Evolutionary conservation across 2,797 vertebrate species (phyloP).

Genomic region (Heliangelus exortis): DNA sequence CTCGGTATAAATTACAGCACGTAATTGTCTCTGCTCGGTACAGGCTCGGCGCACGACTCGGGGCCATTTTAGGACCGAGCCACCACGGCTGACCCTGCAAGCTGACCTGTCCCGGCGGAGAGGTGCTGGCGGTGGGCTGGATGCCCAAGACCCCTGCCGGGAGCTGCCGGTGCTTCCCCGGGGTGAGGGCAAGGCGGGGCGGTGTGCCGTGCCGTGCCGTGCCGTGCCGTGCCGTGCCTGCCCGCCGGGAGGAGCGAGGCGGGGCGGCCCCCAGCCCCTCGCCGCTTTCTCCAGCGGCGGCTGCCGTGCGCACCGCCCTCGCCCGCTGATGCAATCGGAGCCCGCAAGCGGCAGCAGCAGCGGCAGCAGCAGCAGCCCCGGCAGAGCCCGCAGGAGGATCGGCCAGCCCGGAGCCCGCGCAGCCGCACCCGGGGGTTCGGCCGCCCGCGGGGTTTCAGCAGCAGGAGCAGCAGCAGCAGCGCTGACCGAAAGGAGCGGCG

Average conservation of each 20-base stretch:
- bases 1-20: rapidly evolving
- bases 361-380: background rate
- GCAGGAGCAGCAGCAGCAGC: background rate
- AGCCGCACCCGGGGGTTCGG: background rate
- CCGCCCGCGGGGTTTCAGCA: background rate
- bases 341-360: background rate
- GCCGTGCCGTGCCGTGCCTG: background rate
- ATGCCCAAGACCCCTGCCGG: background rate
- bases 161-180: background rate
- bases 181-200: background rate
- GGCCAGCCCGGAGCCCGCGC: background rate
- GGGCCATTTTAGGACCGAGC: background rate
- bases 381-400: background rate
- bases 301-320: slow-evolving; percentile 22
- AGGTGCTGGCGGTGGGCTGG: background rate
- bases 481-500: background rate
- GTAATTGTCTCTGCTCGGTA: background rate
- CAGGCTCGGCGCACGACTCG: rapidly evolving
- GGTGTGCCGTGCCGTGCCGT: too few relatives aligned
- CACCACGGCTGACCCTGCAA: background rate
- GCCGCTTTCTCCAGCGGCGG: background rate
- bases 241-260: background rate
- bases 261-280: background rate
- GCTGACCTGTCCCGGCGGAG: background rate
- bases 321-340: slow-evolving; percentile 62